Conservation (phyloP, 2,797 vertebrate species). For the Falco concolor region DNA sequence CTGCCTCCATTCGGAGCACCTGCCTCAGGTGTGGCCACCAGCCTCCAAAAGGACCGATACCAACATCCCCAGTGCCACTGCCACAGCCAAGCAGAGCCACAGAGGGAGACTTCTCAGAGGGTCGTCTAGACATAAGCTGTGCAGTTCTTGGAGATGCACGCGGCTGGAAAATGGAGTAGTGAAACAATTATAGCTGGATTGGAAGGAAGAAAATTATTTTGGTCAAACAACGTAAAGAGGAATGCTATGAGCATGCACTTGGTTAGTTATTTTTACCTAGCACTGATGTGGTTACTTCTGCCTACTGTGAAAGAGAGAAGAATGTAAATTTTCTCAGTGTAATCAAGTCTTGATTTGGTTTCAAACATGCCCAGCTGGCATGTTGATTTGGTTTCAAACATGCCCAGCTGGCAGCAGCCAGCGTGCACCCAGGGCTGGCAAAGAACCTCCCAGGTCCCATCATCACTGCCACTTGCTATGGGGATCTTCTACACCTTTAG, state of each 20-base stretch:
- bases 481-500: neutral
- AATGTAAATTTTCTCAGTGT: neutral
- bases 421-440: neutral
- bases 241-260: neutral
- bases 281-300: neutral
- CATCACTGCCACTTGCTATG: neutral
- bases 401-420: neutral
- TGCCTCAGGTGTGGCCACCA: neutral
- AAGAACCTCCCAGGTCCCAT: neutral
- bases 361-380: neutral
- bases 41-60: conserved; percentile 29
- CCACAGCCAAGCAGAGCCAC: conserved; percentile 37
- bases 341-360: neutral
- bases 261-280: conserved; percentile 11
- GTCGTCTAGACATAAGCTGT: conserved; percentile 56
- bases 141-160: neutral
- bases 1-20: neutral
- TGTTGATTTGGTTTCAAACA: neutral
- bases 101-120: conserved; percentile 47
- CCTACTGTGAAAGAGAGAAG: neutral
- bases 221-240: neutral
- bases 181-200: conserved; percentile 7
- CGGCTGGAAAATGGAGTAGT: neutral
- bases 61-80: conserved; percentile 42
- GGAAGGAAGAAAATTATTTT: neutral